Conservation (phyloP, 2,888 invertebrate genomes). For the Agapetus fuscipes region DNA sequence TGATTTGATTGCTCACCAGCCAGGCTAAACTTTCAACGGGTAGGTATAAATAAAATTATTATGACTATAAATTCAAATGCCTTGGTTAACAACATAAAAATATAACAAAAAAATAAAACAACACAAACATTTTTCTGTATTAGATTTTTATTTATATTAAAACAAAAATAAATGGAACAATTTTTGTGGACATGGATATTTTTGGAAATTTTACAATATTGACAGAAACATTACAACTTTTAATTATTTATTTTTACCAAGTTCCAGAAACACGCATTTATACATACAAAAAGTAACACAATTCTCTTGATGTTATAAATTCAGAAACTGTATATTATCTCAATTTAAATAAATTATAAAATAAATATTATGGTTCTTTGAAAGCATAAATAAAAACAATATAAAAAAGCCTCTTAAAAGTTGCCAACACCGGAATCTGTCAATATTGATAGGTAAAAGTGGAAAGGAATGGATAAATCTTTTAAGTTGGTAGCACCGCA, state of each 20-base stretch:
- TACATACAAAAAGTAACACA: too few species aligned
- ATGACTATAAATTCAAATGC: neutral
- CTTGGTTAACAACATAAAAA: neutral
- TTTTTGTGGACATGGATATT: constrained; percentile 16
- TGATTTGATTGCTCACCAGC: too few species aligned
- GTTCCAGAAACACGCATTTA: too few species aligned
- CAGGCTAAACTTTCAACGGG: too few species aligned
- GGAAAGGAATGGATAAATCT: constrained; percentile 23
- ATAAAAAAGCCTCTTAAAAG: constrained; percentile 23
- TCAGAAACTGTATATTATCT: too few species aligned
- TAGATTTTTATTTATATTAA: constrained; percentile 18
- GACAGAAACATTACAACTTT: constrained; percentile 17
- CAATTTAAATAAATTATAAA: constrained; percentile 39
- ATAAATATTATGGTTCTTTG: constrained; percentile 23
- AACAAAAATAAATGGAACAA: constrained; percentile 17
- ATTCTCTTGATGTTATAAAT: too few species aligned
- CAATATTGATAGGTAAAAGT: constrained; percentile 37
- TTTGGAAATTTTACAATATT: constrained; percentile 20
- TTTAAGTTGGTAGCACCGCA: too few species aligned
- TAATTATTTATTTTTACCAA: constrained; percentile 5
- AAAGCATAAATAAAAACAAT: constrained; percentile 34
- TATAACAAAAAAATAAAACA: constrained; percentile 8
- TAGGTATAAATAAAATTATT: too few species aligned
- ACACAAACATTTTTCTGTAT: constrained; percentile 14
- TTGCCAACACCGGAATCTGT: constrained; percentile 44